phyloP scores from a whole-genome alignment of 2,797 vertebrate genomes.

The Pangasius djambal region DNA sequence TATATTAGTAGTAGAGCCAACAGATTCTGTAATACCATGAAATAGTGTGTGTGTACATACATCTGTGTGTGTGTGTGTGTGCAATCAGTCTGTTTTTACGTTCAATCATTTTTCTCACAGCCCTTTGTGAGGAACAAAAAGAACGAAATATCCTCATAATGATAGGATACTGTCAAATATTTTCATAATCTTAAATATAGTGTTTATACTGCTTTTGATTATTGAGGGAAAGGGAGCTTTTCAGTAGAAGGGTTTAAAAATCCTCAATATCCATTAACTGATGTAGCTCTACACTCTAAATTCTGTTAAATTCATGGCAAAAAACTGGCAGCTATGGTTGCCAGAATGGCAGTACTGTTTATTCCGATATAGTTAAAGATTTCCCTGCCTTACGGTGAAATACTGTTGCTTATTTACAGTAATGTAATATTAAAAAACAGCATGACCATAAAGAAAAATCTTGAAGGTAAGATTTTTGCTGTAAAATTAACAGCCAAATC shows the following conservation, averaged over 20 bases:
- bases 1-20: conserved; percentile 1
- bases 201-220: neutral
- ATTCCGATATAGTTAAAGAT: neutral
- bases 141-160: neutral
- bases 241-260: neutral
- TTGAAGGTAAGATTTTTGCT: neutral
- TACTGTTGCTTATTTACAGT: neutral
- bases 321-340: neutral
- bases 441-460: neutral
- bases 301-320: neutral
- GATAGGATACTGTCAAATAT: neutral
- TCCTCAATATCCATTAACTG: neutral
- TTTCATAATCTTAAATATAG: neutral
- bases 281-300: neutral
- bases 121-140: neutral
- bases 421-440: neutral
- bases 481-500: neutral
- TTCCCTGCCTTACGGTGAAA: neutral
- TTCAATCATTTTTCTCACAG: neutral
- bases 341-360: neutral
- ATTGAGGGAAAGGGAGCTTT: neutral
- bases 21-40: conserved; percentile 36
- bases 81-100: neutral
- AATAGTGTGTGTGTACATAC: conserved; percentile 7
- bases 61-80: neutral